phyloP scores from a whole-genome alignment of 2,113 vertebrate species.

The Percopsis transmontana region DNA sequence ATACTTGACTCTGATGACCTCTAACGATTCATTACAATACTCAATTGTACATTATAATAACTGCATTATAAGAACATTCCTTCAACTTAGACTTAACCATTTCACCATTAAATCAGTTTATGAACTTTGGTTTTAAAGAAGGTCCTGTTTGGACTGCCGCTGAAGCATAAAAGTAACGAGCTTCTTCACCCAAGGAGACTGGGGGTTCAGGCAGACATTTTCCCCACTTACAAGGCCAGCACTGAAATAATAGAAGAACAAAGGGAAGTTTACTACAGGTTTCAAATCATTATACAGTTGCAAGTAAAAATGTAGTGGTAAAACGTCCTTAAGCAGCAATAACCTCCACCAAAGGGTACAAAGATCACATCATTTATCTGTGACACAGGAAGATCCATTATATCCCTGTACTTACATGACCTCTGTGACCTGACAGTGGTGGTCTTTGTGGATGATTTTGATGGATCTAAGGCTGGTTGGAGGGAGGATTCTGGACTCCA shows the following conservation, averaged over 20 bases:
- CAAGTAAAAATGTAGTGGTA: no score
- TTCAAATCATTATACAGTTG: no score
- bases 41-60: no score
- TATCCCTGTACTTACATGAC: slow-evolving; percentile 81
- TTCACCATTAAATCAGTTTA: not conserved
- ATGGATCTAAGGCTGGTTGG: slow-evolving; percentile 66
- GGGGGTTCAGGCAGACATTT: slow-evolving; percentile 74
- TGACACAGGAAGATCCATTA: no score
- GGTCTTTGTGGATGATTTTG: slow-evolving; percentile 67
- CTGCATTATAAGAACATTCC: no score
- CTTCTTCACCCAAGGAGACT: slow-evolving; percentile 72
- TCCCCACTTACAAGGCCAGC: slow-evolving; percentile 67
- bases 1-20: no score
- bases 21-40: no score
- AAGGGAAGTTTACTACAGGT: not conserved
- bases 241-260: slow-evolving; percentile 42
- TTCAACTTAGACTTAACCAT: no score
- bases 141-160: slow-evolving; percentile 15
- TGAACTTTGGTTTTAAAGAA: not conserved
- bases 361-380: no score
- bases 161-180: slow-evolving; percentile 67
- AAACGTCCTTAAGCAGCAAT: no score
- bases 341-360: no score
- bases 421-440: slow-evolving; percentile 69
- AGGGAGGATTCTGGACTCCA: slow-evolving; percentile 77